Percentiles rank a stretch among this genome's conserved stretches.
These are phyloP conservation scores for Calycopis cecrops DNA, from an alignment of 1,140 invertebrate genomes.

Conservation along the genomic window DNA sequence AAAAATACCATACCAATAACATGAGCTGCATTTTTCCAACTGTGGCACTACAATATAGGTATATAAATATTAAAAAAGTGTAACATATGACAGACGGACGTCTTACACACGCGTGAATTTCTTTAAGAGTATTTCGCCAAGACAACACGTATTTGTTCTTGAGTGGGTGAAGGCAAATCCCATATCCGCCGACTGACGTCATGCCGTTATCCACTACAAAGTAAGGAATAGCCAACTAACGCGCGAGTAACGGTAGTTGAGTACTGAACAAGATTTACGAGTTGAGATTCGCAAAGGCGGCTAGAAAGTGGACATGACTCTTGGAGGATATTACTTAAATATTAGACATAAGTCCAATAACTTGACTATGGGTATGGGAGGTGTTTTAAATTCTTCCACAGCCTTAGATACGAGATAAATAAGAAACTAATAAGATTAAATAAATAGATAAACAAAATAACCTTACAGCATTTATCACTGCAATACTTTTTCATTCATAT, in stretches of 20 bases:
- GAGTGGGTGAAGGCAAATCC: conserved; percentile 62
- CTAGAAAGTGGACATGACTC: neutral
- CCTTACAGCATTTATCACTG: too few relatives aligned
- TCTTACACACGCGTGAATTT: conserved; percentile 4
- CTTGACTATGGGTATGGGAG: too few relatives aligned
- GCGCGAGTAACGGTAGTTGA: conserved; percentile 31
- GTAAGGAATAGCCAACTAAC: conserved; percentile 38
- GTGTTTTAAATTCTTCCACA: too few relatives aligned
- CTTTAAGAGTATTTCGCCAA: conserved; percentile 1
- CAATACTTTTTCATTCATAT: too few relatives aligned
- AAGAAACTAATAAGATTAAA: too few relatives aligned
- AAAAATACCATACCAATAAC: neutral
- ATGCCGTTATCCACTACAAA: conserved; percentile 40
- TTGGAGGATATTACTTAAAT: neutral
- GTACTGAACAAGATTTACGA: conserved; percentile 18
- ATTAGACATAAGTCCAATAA: too few relatives aligned
- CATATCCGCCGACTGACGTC: conserved; percentile 59
- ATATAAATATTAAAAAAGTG: neutral
- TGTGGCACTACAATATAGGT: neutral
- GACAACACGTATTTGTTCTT: conserved; percentile 17
- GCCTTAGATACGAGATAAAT: too few relatives aligned
- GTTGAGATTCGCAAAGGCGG: conserved; percentile 19
- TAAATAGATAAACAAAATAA: too few relatives aligned
- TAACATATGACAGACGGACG: neutral
- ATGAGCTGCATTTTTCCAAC: neutral